Evolutionary conservation across 2,888 invertebrate genomes (phyloP).

Genomic region (Empis stercorea): DNA sequence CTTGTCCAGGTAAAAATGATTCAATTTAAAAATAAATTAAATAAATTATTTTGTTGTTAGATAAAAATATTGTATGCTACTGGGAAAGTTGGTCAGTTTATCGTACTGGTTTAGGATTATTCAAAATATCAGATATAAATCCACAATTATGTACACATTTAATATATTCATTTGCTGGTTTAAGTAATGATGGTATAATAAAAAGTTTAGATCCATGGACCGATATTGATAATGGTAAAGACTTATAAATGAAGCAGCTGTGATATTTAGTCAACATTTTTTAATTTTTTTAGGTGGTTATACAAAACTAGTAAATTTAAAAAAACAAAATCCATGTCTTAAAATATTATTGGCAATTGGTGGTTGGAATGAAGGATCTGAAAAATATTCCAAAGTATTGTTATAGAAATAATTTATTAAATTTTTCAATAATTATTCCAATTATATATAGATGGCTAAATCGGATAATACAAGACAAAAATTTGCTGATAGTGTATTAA

Average conservation of each 20-base stretch:
- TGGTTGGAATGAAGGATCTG: conserved; percentile 39
- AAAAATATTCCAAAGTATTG: conserved; percentile 33
- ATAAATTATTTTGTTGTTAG: too few relatives aligned
- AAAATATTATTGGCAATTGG: conserved; percentile 39
- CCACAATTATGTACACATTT: conserved; percentile 40
- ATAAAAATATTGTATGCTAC: conserved; percentile 35
- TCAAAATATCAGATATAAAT: conserved; percentile 35
- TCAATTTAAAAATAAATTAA: too few relatives aligned
- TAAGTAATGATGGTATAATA: conserved; percentile 35
- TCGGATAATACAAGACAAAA: conserved; percentile 24
- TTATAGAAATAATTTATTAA: neutral
- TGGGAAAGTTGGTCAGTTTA: conserved; percentile 40
- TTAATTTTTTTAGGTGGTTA: conserved; percentile 21
- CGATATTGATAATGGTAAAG: conserved; percentile 21
- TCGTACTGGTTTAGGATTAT: conserved; percentile 31
- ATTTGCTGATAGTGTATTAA: conserved; percentile 36
- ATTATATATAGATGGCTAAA: conserved; percentile 35
- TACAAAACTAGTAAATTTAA: conserved; percentile 33
- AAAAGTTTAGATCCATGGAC: conserved; percentile 32
- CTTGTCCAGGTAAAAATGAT: too few relatives aligned
- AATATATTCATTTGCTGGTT: conserved; percentile 41
- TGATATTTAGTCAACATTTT: neutral
- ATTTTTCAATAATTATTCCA: too few relatives aligned
- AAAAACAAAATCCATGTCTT: conserved; percentile 31
- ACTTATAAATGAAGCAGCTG: too few relatives aligned